Base-by-base conservation (phyloP, 2,113 vertebrate species). In the Chroicocephalus ridibundus region DNA sequence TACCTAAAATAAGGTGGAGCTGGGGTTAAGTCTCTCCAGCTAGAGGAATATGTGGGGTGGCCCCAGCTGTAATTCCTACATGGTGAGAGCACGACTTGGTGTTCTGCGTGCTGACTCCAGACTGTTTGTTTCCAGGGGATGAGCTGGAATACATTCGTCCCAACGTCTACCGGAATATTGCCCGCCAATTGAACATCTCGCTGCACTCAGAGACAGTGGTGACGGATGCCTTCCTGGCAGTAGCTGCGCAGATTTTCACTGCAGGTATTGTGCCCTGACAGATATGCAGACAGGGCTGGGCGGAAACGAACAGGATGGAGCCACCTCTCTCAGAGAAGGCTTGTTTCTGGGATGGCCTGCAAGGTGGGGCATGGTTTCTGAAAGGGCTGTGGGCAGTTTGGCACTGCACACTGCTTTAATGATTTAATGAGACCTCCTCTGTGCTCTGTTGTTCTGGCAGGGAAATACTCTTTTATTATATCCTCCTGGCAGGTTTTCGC, bases 81-180 rank as follows among this genome's bases (percentile, higher is more conserved):
- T 0, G 5, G 19, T 15, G 69, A 52, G 70, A 75, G 74, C 24
- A 66, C 34, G 32, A 6, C 32, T 49, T 1, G 32, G 12, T 36
- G 79, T n/a, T 31, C 34, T 25, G 25, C 0, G 0, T 36, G 36
- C 58, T 97, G 86, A 97, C 38, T 61, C 2, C 20, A 17, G 16
- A 70, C 87, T 96, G 61, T 83, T 92, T 97, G 96, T 72, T 66
- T 22, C 36, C 93, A 99, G 99, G 99, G 51, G 99, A 99, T 6
- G 99, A 99, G 98, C 96, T 99, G 98, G 99, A 99, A 94, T 99
- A 99, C 96, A 98, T 99, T 29, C 98, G 99, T 21, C 99, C 99
- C 80, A 99, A 98, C 0, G 97, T 99, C 26, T 99, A 99, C 97
- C 98, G 99, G 3, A 99, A 99, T 0, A 98, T 99, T 3, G 99